A percentile compares a stretch with the other conserved stretches of the same genome.
Evolutionary conservation across 2,797 vertebrate genomes (phyloP).

Genomic region (Gymnoscopelus microlampas): DNA sequence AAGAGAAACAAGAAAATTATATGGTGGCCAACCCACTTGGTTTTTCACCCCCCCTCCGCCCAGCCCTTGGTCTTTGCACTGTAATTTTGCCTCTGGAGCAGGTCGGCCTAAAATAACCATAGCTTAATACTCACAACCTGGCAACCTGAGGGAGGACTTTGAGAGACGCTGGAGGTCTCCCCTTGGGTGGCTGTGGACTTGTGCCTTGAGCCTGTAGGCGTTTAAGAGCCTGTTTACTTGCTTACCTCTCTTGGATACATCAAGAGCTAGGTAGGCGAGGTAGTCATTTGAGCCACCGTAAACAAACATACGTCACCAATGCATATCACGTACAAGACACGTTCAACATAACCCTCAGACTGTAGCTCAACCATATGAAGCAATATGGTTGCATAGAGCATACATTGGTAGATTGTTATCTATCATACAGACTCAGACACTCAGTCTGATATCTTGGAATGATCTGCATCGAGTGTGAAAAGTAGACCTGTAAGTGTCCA

Average conservation of each 20-base stretch:
- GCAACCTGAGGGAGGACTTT: conserved; percentile 71
- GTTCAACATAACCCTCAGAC: not conserved
- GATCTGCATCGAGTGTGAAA: no score
- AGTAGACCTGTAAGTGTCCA: no score
- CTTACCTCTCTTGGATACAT: conserved; percentile 62
- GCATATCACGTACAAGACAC: conserved; percentile 22
- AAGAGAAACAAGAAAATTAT: conserved; percentile 84
- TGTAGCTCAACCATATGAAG: no score
- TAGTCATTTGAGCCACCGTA: conserved; percentile 41
- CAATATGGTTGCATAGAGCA: no score
- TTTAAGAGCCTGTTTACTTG: conserved; percentile 68
- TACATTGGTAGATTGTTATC: no score
- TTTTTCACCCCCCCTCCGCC: conserved; percentile 62
- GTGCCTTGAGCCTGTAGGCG: conserved; percentile 48
- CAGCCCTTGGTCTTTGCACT: conserved; percentile 51
- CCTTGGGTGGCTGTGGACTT: conserved; percentile 78
- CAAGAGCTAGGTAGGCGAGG: conserved; percentile 33
- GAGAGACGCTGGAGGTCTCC: conserved; percentile 81
- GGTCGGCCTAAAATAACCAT: conserved; percentile 83
- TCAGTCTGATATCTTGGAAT: no score
- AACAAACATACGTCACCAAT: conserved; percentile 1
- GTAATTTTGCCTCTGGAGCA: conserved; percentile 74
- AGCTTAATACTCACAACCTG: conserved; percentile 81
- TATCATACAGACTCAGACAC: no score
- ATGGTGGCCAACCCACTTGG: conserved; percentile 70